Evolutionary conservation across 2,113 vertebrate species (phyloP).

Genomic region (Sinocyclocheilus maitianheensis): DNA sequence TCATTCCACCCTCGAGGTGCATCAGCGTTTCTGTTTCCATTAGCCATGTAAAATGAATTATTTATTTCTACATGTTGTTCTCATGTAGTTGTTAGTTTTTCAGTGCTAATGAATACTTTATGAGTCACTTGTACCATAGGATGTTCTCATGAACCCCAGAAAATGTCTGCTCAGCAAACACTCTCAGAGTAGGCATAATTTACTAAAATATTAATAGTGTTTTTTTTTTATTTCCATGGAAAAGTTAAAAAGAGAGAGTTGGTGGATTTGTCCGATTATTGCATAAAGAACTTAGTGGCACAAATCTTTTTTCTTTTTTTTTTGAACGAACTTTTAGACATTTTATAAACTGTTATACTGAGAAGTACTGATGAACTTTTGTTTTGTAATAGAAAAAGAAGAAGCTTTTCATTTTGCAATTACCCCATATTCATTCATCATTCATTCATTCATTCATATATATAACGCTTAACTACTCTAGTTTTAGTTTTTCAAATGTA

Average conservation of each 20-base stretch:
- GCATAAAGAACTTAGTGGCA: neutral
- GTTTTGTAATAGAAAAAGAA: no score
- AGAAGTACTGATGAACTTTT: neutral
- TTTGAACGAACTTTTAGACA: neutral
- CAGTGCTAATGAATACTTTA: neutral
- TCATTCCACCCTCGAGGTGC: neutral
- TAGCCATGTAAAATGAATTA: neutral
- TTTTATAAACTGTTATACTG: neutral
- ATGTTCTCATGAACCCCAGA: constrained; percentile 1
- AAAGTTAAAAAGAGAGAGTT: neutral
- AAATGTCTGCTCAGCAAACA: constrained; percentile 9
- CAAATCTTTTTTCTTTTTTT: neutral
- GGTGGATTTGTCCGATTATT: neutral
- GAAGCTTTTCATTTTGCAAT: neutral
- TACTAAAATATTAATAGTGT: neutral
- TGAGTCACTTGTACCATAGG: neutral
- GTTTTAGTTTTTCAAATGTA: no score
- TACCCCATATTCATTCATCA: neutral
- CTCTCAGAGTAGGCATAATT: neutral
- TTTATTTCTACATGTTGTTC: constrained; percentile 15
- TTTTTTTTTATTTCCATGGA: neutral
- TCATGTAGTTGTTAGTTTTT: neutral
- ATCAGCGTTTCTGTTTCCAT: neutral
- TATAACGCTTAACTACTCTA: no score
- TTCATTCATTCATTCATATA: no score